Evolutionary conservation across 2,888 invertebrate species (phyloP).

Genomic region (Opisthograptis luteolata): DNA sequence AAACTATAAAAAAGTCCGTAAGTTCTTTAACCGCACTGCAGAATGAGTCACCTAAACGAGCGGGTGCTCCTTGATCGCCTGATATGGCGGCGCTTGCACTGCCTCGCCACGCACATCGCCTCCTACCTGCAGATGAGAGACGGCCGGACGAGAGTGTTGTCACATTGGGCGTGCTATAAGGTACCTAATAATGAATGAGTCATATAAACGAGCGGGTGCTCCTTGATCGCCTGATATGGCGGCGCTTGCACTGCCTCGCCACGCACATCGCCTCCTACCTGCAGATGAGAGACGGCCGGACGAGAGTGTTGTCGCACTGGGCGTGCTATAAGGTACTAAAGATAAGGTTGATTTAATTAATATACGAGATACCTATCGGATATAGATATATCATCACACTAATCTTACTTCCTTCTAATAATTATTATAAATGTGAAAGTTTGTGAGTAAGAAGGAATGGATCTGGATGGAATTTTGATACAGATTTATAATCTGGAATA

Average conservation of each 20-base stretch:
- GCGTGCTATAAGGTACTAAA: constrained; percentile 98
- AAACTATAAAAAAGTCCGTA: background rate
- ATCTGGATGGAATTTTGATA: too few relatives aligned
- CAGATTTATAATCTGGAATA: too few relatives aligned
- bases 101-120: constrained; percentile 95
- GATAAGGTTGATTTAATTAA: too few relatives aligned
- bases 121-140: constrained; percentile 94
- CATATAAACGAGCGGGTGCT: constrained; percentile 86
- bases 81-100: constrained; percentile 94
- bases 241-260: constrained; percentile 95
- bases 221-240: constrained; percentile 93
- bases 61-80: constrained; percentile 93
- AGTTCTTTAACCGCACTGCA: constrained; percentile 40
- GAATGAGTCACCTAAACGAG: constrained; percentile 87
- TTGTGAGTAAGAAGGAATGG: too few relatives aligned
- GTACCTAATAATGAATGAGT: constrained; percentile 71
- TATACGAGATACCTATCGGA: too few relatives aligned
- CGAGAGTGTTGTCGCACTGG: constrained; percentile 97
- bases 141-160: constrained; percentile 93
- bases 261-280: constrained; percentile 95
- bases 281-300: constrained; percentile 93
- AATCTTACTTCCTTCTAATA: too few relatives aligned
- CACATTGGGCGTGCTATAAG: constrained; percentile 99
- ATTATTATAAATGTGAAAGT: too few relatives aligned
- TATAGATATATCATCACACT: too few relatives aligned